Evolutionary conservation across 2,888 invertebrate genomes (phyloP).

Genomic region (Diaprepes abbreviatus): DNA sequence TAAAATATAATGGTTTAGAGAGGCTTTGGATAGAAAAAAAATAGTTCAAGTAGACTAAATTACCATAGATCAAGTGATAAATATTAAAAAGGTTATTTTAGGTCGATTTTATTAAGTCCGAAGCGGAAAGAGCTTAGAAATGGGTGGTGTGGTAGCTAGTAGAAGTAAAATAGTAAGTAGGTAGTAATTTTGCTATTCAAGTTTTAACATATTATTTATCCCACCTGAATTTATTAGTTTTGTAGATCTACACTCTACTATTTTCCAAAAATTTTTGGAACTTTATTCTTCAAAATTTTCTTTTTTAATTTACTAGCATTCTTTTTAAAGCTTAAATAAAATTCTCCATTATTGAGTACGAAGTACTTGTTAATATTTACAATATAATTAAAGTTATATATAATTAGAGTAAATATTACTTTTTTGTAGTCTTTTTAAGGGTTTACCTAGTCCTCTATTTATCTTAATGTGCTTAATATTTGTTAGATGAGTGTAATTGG

Average conservation of each 20-base stretch:
- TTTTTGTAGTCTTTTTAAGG: neutral
- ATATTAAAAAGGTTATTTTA: conserved; percentile 9
- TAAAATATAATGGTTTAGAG: conserved; percentile 10
- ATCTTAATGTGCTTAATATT: neutral
- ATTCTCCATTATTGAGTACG: no score
- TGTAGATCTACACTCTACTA: no score
- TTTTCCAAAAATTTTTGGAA: no score
- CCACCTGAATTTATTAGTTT: no score
- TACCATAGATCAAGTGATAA: conserved; percentile 4
- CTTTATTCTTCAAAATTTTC: no score
- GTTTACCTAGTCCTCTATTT: neutral
- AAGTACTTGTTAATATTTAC: neutral
- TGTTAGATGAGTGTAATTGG: neutral
- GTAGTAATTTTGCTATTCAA: no score
- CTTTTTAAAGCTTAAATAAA: no score
- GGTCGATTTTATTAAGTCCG: conserved; percentile 3
- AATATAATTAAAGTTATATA: neutral
- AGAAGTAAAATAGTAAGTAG: neutral
- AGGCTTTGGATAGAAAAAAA: neutral
- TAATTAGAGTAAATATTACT: neutral
- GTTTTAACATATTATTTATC: no score
- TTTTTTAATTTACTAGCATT: no score
- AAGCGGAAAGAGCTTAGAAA: neutral
- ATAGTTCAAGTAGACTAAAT: conserved; percentile 5
- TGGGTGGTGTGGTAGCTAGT: neutral